Percentiles rank a stretch among this genome's conserved stretches.
These are phyloP conservation scores for Rotaria macrura DNA, from an alignment of 2,888 invertebrate species.

Conservation along the genomic window DNA sequence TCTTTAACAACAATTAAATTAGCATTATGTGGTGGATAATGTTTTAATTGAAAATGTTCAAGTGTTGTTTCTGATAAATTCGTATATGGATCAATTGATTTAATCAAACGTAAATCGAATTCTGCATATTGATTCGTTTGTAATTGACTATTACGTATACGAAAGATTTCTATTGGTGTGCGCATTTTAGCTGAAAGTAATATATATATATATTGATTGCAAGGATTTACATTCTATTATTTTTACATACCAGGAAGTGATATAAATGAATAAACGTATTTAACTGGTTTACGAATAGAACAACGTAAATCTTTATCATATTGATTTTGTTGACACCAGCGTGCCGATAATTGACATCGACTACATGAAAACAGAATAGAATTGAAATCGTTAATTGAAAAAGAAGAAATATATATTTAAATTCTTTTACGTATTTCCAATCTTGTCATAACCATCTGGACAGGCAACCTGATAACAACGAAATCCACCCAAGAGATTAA, in stretches of 20 bases:
- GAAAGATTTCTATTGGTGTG: neutral
- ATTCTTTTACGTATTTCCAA: slow-evolving; percentile 5
- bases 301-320: neutral
- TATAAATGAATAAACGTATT: neutral
- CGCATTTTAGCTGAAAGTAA: neutral
- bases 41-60: slow-evolving; percentile 12
- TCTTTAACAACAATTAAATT: neutral
- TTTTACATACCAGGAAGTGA: neutral
- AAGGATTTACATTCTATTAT: neutral
- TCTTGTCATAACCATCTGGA: slow-evolving; percentile 24
- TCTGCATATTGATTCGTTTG: neutral
- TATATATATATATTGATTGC: no score
- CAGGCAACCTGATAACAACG: slow-evolving; percentile 27
- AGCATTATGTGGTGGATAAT: neutral
- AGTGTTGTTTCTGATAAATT: neutral
- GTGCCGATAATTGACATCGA: slow-evolving; percentile 1
- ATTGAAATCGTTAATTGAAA: neutral
- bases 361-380: neutral
- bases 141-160: neutral
- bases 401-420: neutral
- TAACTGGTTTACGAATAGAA: slow-evolving; percentile 12
- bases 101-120: slow-evolving; percentile 5
- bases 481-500: slow-evolving; percentile 29
- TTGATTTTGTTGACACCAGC: neutral
- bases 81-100: neutral